Evolutionary conservation across 1,140 invertebrate species (phyloP), one percentile per base, ranked within the genome.

Genomic region (Meloidogyne floridensis): DNA sequence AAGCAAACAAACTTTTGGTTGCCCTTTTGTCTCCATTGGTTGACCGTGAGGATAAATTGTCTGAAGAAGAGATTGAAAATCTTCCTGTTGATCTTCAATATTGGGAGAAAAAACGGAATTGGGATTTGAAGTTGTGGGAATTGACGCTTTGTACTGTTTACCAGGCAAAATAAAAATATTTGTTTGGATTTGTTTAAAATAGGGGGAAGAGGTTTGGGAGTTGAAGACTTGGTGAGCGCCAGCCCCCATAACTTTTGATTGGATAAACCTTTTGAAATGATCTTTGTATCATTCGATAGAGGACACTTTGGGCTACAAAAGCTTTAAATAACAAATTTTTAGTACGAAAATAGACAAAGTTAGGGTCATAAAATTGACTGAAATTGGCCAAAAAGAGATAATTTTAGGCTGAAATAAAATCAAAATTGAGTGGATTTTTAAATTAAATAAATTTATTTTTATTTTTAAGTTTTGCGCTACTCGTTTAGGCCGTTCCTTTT

Each of bases 381-480:
- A 15, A 15, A 3, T 59, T 5, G 8, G 2, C 4, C 15, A 65
- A 65, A 65, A 65, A 7, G 32, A 32, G 32, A 0, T 1, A 32
- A 32, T 32, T 32, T 32, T 32, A 32, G 1, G 32, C 32, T 32
- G 32, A 32, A 32, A 32, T 32, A 1, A 1, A 32, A 32, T 32
- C 1, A 32, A 32, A 32, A 32, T 32, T 32, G 32, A 1, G 11
- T n/a, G 8, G 3, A 56, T 7, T 72, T 79, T 65, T 79, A 18
- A 11, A 1, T 77, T 59, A 42, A 2, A 2, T 42, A 42, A 11
- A n/a, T 56, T 80, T 32, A 47, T 1, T 18, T 7, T 2, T 18
- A 75, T 43, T 47, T 59, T 74, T 85, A n/a, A 84, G 83, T 69
- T 84, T 18, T 84, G 83, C 75, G 83, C 83, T 51, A 84, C 83